Conservation (phyloP, 2,797 vertebrate genomes). For the Semotilus atromaculatus region DNA sequence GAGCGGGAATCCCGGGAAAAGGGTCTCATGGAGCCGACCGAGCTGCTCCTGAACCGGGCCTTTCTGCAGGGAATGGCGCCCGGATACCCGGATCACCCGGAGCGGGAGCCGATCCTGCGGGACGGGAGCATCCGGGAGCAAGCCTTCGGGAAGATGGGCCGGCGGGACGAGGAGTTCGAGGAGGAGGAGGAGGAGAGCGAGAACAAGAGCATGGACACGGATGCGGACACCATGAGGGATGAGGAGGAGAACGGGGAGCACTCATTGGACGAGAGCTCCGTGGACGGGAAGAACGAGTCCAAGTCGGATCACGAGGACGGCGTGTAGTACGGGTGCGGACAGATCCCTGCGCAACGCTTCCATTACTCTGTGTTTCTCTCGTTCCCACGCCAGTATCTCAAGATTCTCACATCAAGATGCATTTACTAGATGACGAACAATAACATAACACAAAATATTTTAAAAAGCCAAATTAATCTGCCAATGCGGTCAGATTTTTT, state of each 20-base stretch:
- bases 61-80: slow-evolving; percentile 96
- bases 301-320: slow-evolving; percentile 99
- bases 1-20: slow-evolving; percentile 94
- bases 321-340: slow-evolving; percentile 82
- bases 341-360: neutral
- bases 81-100: slow-evolving; percentile 94
- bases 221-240: slow-evolving; percentile 96
- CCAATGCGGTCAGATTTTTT: too few species aligned
- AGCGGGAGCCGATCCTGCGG: slow-evolving; percentile 85
- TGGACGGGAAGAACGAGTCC: slow-evolving; percentile 99
- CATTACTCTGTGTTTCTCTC: too few species aligned
- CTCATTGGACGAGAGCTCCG: slow-evolving; percentile 98
- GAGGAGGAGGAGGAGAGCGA: slow-evolving; percentile 96
- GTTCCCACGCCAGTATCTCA: too few species aligned
- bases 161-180: slow-evolving; percentile 92
- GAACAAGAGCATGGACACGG: slow-evolving; percentile 98
- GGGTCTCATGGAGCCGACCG: slow-evolving; percentile 94
- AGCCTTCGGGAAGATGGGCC: slow-evolving; percentile 89
- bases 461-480: too few species aligned
- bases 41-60: slow-evolving; percentile 97
- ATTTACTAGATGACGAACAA: too few species aligned
- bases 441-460: too few species aligned
- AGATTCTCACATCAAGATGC: too few species aligned
- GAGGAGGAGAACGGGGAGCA: slow-evolving; percentile 97
- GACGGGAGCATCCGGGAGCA: slow-evolving; percentile 75